Evolutionary conservation across 2,888 invertebrate genomes (phyloP), one percentile per base, ranked within the genome.

Genomic region (Teleiodes luculella): DNA sequence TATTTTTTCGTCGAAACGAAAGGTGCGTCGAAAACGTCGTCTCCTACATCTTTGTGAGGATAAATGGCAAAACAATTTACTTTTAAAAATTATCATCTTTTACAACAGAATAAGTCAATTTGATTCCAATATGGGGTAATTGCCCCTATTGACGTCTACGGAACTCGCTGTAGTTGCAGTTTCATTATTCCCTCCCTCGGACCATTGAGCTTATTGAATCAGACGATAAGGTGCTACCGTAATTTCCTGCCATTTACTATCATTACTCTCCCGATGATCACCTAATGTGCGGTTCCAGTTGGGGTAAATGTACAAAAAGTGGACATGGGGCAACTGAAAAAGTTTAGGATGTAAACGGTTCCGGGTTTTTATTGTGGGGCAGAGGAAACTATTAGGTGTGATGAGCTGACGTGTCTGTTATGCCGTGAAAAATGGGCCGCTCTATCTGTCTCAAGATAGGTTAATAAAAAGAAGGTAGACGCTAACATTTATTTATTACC

Each of bases 231-330:
- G 85, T 81, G 79, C 75, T 80, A 67, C 81, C 66, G 88, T 88
- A 84, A 88, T 88, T 88, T 85, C 86, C 85, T 78, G 80, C 80
- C 84, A 88, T 89, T 88, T 85, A 80, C 79, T 71, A 80, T 75
- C 80, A 84, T 82, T 86, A 86, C 82, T 84, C 80, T 78, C 70
- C 71, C 76, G 68, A 73, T 74, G 81, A 83, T 82, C 80, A 77
- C 68, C 74, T 70, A 73, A 72, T 63, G 37, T 33, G 59, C 70
- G 72, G 54, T 71, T 73, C 20, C 35, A 35, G 43, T 70, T 73
- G 63, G 75, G 72, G 74, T 63, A 63, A 66, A 63, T 58, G 63
- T 57, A 65, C 66, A 70, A 73, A 73, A 74, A 68, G 65, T 70
- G 72, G 64, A 65, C 68, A 61, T 58, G 58, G 67, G 64, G 68